Base-by-base conservation (phyloP, 2,888 invertebrate species). In the Brenthis daphne region DNA sequence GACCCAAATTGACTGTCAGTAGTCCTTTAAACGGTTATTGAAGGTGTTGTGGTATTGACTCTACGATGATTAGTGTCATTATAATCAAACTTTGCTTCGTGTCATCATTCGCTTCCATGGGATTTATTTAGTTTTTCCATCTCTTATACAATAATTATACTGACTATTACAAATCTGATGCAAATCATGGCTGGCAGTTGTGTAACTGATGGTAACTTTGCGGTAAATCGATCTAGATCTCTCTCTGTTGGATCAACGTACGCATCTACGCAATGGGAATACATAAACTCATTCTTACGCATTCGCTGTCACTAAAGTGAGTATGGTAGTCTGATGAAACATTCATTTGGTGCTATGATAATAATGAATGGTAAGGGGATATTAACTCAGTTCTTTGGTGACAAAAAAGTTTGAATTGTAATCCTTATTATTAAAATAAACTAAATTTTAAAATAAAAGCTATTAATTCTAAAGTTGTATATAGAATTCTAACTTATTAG, bases 151-250 rank as follows among this genome's bases (percentile, higher is more conserved):
- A n/a, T n/a, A 51, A 51, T 16, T n/a, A 51, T 51, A 29, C 11
- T 2, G 13, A 5, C 12, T 14, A 24, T 14, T 16, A 12, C 16
- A 37, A 37, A 61, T 51, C 50, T 84, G 83, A 88, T 89, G 88
- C 85, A 89, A 89, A 89, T 89, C 71, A 76, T 83, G 82, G 80
- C 85, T 86, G 87, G 85, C 86, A 87, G 85, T 89, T 89, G 80
- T 84, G 81, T 81, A 87, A 89, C 76, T 72, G 70, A 65, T 57
- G 65, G 53, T n/a, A 20, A 53, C 24, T 48, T 67, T 60, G 60
- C 67, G 64, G 68, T 76, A 73, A 80, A 80, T 79, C 75, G 78
- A 82, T 74, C 69, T 66, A 64, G 64, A 73, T 72, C 67, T 58
- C 64, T 72, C 71, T 67, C 20, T 64, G 61, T 65, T 73, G 75